These are phyloP conservation scores for Chrysomallon squamiferum DNA, from an alignment of 1,140 invertebrate genomes.

Conservation along the genomic window DNA sequence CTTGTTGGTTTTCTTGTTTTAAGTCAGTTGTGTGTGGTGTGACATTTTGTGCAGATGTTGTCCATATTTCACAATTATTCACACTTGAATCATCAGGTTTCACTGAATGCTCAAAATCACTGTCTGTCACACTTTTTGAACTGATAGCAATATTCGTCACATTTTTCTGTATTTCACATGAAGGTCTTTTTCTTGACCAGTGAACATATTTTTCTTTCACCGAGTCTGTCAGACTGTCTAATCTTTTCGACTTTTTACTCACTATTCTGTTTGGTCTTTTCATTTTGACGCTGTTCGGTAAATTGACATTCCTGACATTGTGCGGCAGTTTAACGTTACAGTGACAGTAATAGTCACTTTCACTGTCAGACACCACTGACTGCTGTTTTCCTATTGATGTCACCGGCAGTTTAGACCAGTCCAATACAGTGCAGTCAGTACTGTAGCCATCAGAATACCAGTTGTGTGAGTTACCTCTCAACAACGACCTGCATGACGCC, in stretches of 20 bases:
- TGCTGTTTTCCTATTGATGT: not conserved
- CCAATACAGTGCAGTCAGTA: constrained; percentile 26
- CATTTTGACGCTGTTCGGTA: not conserved
- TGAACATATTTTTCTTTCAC: not conserved
- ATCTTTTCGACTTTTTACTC: too few species aligned
- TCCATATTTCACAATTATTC: too few species aligned
- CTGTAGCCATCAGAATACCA: constrained; percentile 42
- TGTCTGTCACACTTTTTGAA: too few species aligned
- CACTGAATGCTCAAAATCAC: too few species aligned
- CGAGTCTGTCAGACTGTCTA: not conserved
- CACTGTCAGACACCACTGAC: not conserved
- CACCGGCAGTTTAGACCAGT: constrained; percentile 10
- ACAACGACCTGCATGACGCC: constrained; percentile 19
- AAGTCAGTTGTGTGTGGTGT: too few species aligned
- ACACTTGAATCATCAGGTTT: too few species aligned
- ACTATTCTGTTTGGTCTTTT: not conserved
- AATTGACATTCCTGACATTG: not conserved
- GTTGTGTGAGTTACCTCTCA: constrained; percentile 31
- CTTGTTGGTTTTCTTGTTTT: too few species aligned
- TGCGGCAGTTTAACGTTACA: not conserved
- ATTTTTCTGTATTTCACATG: too few species aligned
- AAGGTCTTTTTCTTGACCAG: not conserved
- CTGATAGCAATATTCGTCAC: too few species aligned
- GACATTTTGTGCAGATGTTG: too few species aligned
- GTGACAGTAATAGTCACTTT: constrained; percentile 8